These are phyloP conservation scores for Anomalospiza imberbis DNA, from an alignment of 2,797 vertebrate genomes.

Conservation along the genomic window DNA sequence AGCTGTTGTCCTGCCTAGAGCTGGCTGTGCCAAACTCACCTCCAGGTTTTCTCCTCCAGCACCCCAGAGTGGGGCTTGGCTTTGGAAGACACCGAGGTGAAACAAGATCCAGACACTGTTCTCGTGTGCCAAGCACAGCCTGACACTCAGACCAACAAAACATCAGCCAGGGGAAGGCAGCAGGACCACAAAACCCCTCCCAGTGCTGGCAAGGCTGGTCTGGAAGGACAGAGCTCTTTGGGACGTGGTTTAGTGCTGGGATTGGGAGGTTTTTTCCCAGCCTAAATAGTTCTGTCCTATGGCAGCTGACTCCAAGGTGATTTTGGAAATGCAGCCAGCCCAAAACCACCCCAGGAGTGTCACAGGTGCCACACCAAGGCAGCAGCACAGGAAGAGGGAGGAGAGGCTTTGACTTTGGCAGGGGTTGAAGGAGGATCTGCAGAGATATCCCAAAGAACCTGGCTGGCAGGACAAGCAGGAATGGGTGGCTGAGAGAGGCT, in stretches of 20 bases:
- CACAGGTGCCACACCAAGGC: too few relatives aligned
- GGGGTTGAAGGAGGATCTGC: too few relatives aligned
- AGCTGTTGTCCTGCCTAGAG: neutral
- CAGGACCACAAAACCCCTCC: neutral
- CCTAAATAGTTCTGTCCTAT: fast-evolving
- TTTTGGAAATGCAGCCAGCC: too few relatives aligned
- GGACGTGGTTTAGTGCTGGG: neutral
- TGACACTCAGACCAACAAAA: neutral
- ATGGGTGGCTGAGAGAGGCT: too few relatives aligned
- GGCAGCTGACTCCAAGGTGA: neutral
- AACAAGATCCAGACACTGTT: fast-evolving
- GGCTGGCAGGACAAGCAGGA: too few relatives aligned
- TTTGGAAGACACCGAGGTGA: fast-evolving
- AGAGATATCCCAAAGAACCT: too few relatives aligned
- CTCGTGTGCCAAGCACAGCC: neutral
- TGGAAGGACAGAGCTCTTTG: neutral
- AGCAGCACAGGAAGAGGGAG: too few relatives aligned
- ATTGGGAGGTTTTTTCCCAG: neutral
- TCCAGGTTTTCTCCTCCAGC: neutral
- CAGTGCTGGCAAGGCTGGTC: neutral
- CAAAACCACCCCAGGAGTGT: too few relatives aligned
- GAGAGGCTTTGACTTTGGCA: too few relatives aligned
- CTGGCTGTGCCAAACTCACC: neutral
- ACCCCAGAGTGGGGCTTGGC: too few relatives aligned
- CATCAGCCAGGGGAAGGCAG: too few relatives aligned